phyloP scores from a whole-genome alignment of 2,888 invertebrate species.

The Melanophora roralis region DNA sequence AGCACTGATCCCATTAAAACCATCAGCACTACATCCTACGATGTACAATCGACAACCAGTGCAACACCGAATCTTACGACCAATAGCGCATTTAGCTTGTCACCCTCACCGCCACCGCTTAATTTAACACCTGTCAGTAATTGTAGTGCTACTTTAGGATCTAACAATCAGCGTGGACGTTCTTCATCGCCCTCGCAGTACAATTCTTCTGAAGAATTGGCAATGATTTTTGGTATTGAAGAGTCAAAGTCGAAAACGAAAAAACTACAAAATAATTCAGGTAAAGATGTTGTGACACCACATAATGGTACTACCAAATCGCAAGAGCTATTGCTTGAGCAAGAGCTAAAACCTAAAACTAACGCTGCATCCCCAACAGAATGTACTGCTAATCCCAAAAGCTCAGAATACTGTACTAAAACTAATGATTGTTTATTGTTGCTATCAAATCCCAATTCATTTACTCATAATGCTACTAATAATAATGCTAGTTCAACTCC shows the following conservation, averaged over 20 bases:
- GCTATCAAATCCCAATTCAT: constrained; percentile 59
- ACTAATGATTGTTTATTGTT: constrained; percentile 63
- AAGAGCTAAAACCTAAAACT: constrained; percentile 65
- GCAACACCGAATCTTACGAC: constrained; percentile 71
- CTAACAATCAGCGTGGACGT: constrained; percentile 61
- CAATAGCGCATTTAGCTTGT: constrained; percentile 67
- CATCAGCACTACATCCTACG: constrained; percentile 77
- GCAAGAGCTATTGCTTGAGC: constrained; percentile 62
- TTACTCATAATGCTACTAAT: constrained; percentile 53
- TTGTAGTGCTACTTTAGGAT: constrained; percentile 50
- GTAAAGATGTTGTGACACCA: constrained; percentile 57
- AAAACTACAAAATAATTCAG: constrained; percentile 65
- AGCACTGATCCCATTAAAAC: constrained; percentile 77
- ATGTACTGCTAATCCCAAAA: constrained; percentile 56
- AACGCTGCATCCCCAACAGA: constrained; percentile 50
- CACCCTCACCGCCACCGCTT: constrained; percentile 72
- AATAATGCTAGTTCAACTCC: constrained; percentile 65
- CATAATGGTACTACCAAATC: constrained; percentile 41
- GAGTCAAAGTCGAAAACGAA: constrained; percentile 68
- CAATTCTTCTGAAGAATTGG: constrained; percentile 82
- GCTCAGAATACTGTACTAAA: constrained; percentile 55
- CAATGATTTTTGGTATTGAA: constrained; percentile 80
- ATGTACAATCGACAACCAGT: constrained; percentile 74
- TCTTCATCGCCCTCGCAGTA: constrained; percentile 79
- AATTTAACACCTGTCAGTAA: constrained; percentile 71